phyloP scores from a whole-genome alignment of 2,888 invertebrate species.

The Myathropa florea region DNA sequence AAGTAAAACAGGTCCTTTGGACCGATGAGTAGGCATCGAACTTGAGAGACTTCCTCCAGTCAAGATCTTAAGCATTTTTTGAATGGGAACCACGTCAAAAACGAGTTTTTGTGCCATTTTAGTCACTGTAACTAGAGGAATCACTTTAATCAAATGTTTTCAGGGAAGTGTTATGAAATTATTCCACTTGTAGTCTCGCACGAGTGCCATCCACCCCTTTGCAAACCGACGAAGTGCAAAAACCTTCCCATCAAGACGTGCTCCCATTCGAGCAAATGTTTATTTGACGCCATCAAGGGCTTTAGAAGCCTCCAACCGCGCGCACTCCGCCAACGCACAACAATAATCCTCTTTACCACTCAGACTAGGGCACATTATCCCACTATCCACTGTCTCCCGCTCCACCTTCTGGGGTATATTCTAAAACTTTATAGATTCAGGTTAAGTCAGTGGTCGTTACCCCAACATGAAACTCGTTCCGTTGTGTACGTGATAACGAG shows the following conservation, averaged over 20 bases:
- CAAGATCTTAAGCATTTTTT: not conserved
- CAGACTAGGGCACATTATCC: not conserved
- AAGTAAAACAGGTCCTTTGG: no score
- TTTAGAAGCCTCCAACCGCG: not conserved
- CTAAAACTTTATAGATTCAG: not conserved
- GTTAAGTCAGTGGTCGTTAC: not conserved
- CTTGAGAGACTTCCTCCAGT: no score
- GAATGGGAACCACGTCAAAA: not conserved
- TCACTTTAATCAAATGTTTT: not conserved
- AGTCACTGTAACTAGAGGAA: not conserved
- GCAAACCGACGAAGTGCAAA: not conserved
- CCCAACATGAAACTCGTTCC: not conserved
- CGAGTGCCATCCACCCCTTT: not conserved
- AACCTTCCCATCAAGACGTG: not conserved
- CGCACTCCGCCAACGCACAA: not conserved
- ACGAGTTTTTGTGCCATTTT: not conserved
- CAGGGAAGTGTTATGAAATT: not conserved
- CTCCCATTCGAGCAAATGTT: not conserved
- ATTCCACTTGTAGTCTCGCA: not conserved
- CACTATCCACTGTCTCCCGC: not conserved
- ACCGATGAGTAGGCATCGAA: no score
- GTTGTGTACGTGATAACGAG: slow-evolving; percentile 1
- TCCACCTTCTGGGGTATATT: not conserved
- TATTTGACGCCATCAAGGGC: not conserved
- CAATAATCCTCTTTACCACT: not conserved